Evolutionary conservation across 2,797 vertebrate genomes (phyloP).

Genomic region (Chelidonichthys spinosus): DNA sequence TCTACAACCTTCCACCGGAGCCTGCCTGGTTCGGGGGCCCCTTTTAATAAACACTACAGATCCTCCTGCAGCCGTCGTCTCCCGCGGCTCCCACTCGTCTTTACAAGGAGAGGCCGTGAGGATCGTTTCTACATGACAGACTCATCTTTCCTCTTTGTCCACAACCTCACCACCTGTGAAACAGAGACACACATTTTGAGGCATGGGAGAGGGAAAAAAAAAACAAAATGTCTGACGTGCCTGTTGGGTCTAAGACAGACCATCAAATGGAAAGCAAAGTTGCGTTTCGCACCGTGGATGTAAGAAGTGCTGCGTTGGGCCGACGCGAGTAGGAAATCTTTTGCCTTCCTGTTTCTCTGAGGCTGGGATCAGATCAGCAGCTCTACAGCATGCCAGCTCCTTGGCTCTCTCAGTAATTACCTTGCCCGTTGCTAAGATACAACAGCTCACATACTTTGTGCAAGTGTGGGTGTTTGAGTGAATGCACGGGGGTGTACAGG

Average conservation of each 20-base stretch:
- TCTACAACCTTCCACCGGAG: constrained; percentile 64
- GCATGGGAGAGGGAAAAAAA: constrained; percentile 11
- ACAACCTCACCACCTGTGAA: constrained; percentile 75
- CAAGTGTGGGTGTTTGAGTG: constrained; percentile 85
- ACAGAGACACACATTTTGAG: constrained; percentile 68
- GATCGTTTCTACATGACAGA: constrained; percentile 78
- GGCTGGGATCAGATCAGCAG: constrained; percentile 81
- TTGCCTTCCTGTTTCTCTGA: constrained; percentile 74
- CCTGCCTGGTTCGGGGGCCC: constrained; percentile 56
- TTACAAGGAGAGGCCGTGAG: constrained; percentile 74
- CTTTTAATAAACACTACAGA: constrained; percentile 65
- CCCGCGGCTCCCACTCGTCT: constrained; percentile 65
- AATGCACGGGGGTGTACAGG: constrained; percentile 80
- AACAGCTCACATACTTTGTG: constrained; percentile 85
- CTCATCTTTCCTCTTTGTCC: constrained; percentile 81
- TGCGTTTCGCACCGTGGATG: constrained; percentile 32
- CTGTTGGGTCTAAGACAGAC: constrained; percentile 7
- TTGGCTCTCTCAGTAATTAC: constrained; percentile 86
- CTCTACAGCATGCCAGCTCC: constrained; percentile 84
- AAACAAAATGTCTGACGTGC: constrained; percentile 58
- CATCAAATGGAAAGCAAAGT: constrained; percentile 35
- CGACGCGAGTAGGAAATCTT: constrained; percentile 68
- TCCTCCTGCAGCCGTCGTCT: constrained; percentile 68
- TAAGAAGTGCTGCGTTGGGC: constrained; percentile 65
- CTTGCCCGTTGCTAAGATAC: constrained; percentile 87